Conservation (phyloP, 1,140 invertebrate species). For the Bombus waltoni region DNA sequence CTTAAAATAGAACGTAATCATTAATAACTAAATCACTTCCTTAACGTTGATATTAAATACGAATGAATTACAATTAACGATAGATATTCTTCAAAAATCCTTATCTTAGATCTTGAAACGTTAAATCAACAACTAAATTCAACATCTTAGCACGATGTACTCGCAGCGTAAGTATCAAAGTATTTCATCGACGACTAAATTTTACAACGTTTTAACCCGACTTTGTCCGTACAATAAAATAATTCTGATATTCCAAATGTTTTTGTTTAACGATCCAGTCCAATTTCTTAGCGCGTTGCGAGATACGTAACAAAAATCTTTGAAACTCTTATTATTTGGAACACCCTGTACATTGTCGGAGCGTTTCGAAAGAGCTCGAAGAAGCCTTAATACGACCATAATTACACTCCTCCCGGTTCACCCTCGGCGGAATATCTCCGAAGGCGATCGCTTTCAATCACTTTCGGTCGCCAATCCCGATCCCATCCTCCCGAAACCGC, state of each 20-base stretch:
- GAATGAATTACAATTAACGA: too few relatives aligned
- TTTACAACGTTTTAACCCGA: too few relatives aligned
- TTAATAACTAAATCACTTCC: background rate
- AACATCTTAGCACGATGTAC: background rate
- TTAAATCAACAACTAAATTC: background rate
- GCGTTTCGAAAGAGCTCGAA: background rate
- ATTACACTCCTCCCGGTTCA: conserved; percentile 3
- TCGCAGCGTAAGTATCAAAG: too few relatives aligned
- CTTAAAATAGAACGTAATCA: background rate
- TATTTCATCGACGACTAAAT: too few relatives aligned
- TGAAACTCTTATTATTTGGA: background rate
- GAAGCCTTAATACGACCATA: conserved; percentile 1
- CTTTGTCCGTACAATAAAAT: too few relatives aligned
- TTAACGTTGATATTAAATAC: too few relatives aligned
- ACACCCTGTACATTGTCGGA: background rate
- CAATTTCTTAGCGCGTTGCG: too few relatives aligned
- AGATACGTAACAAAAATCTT: background rate
- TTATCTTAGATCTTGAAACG: background rate
- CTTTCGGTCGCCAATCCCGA: background rate
- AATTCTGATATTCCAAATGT: too few relatives aligned
- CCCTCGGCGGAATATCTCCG: background rate
- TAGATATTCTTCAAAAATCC: background rate
- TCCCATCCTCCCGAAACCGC: background rate
- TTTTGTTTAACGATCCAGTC: too few relatives aligned
- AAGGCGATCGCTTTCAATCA: conserved; percentile 23